Evolutionary conservation across 2,888 invertebrate genomes (phyloP).

Genomic region (Pterostichus niger): DNA sequence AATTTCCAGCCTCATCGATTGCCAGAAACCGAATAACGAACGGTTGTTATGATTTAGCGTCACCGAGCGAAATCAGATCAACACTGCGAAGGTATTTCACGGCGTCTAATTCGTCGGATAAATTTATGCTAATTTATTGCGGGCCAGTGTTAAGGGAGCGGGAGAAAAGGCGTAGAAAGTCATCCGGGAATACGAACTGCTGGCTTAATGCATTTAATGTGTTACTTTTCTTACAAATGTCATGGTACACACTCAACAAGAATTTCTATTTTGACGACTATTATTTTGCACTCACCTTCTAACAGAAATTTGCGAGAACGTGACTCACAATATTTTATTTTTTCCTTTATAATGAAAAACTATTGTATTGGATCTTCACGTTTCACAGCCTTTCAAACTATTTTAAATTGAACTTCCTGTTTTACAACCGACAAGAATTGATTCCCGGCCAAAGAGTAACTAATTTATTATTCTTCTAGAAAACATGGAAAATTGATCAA

Average conservation of each 20-base stretch:
- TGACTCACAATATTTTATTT: constrained; percentile 1
- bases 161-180: constrained; percentile 9
- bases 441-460: too few species aligned
- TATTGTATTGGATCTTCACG: too few species aligned
- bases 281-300: background rate
- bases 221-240: constrained; percentile 55
- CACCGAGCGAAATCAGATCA: constrained; percentile 16
- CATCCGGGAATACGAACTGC: constrained; percentile 23
- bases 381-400: too few species aligned
- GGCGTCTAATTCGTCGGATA: constrained; percentile 38
- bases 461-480: too few species aligned
- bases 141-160: background rate
- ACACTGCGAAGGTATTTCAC: background rate
- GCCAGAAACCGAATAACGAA: too few species aligned
- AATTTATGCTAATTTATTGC: constrained; percentile 57
- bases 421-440: too few species aligned
- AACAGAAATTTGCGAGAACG: constrained; percentile 15
- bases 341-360: constrained; percentile 7
- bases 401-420: too few species aligned
- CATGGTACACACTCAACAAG: constrained; percentile 12
- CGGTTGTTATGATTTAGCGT: constrained; percentile 19
- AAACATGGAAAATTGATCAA: too few species aligned
- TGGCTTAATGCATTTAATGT: constrained; percentile 55
- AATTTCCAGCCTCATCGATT: background rate
- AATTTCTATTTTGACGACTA: constrained; percentile 39